Evolutionary conservation across 2,888 invertebrate genomes (phyloP).

Genomic region (Suillia variegata): DNA sequence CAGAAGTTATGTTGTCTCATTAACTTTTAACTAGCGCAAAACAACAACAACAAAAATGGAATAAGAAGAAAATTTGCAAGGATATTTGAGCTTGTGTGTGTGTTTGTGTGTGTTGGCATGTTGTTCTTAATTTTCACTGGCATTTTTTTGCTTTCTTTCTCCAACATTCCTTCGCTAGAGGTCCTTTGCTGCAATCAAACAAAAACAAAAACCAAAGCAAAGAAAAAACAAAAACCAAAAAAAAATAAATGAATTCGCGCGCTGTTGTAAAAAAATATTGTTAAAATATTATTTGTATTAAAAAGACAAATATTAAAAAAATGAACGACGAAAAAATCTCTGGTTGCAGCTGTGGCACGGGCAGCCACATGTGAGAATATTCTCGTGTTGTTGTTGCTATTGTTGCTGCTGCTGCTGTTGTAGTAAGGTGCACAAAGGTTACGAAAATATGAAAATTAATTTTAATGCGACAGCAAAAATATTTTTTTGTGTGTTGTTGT

Average conservation of each 20-base stretch:
- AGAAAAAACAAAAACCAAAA: background rate
- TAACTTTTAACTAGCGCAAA: conserved; percentile 47
- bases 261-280: conserved; percentile 21
- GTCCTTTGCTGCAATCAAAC: background rate
- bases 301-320: conserved; percentile 47
- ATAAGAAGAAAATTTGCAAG: conserved; percentile 1
- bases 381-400: no score
- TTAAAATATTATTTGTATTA: conserved; percentile 55
- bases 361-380: background rate
- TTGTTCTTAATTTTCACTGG: background rate
- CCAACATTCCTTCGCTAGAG: background rate
- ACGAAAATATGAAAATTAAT: conserved; percentile 47
- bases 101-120: background rate
- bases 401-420: background rate
- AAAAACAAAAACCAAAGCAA: background rate
- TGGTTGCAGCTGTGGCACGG: background rate
- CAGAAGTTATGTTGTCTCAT: conserved; percentile 53
- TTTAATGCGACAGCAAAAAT: conserved; percentile 45
- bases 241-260: no score
- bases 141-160: background rate
- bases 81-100: background rate
- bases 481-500: conserved; percentile 24
- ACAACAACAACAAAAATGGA: no score
- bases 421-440: background rate
- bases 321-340: background rate